Base-by-base conservation (phyloP, 2,797 vertebrate genomes). In the Macropodus opercularis region DNA sequence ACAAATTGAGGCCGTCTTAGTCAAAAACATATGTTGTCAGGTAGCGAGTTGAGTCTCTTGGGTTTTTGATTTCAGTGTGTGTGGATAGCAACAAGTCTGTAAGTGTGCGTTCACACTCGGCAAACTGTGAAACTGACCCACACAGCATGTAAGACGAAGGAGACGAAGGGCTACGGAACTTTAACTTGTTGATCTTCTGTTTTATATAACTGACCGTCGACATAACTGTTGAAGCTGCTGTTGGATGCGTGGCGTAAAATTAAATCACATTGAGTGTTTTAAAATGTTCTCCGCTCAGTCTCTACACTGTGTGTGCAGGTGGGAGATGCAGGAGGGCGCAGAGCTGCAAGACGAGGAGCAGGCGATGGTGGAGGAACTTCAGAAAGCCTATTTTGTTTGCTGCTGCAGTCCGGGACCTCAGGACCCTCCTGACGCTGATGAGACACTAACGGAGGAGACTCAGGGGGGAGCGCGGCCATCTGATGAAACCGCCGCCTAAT, bases 241-340 rank as follows among this genome's bases (percentile, higher is more conserved):
- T 55, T 59, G 18, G 12, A n/a, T 47, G 13, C 24, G 21, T 63
- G 39, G 32, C 61, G 65, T 64, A 71, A 54, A 40, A 27, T 27
- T 39, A 18, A n/a, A 15, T 24, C 39, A 56, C 34, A n/a, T n/a
- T n/a, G 67, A 55, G 14, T 63, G 35, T 60, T 57, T 54, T 41
- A 63, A 50, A 35, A 48, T 47, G n/a, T 61, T 73, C 19, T 66
- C 10, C 38, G 49, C 39, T 8, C 46, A 18, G 17, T 60, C 23
- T 26, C 18, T 51, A 2, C 24, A 36, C 27, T 59, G 27, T 79
- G 35, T 69, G 93, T 93, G 80, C 93, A 98, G 96, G 84, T 98
- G 97, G 96, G 97, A 99, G 88, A 94, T 96, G 93, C 95, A 90
- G 85, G 92, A 95, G 29, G 90, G 66, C 34, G 94, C 93, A 23